These are phyloP conservation scores for Rhingia campestris DNA, from an alignment of 2,888 invertebrate genomes.

Conservation along the genomic window DNA sequence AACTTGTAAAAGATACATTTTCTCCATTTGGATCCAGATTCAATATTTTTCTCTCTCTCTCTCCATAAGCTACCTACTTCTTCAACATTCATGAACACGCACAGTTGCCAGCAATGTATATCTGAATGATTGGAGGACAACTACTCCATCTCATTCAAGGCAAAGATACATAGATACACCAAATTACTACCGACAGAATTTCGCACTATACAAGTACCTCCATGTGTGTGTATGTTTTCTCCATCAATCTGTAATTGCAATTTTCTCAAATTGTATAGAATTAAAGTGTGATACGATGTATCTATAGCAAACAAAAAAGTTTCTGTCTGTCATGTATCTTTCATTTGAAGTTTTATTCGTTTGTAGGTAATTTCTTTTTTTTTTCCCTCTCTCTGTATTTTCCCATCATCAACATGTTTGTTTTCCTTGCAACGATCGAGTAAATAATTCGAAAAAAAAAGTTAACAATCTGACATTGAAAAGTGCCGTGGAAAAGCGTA, in stretches of 20 bases:
- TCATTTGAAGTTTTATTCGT: constrained; percentile 27
- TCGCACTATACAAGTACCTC: constrained; percentile 5
- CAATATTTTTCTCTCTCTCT: background rate
- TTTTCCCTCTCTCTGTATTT: constrained; percentile 27
- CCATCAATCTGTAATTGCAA: constrained; percentile 65
- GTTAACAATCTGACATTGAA: constrained; percentile 74
- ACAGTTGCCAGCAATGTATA: constrained; percentile 30
- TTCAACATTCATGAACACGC: constrained; percentile 41
- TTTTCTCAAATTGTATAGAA: constrained; percentile 72
- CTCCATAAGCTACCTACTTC: constrained; percentile 29
- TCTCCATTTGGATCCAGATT: background rate
- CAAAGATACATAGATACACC: constrained; percentile 35
- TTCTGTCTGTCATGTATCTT: constrained; percentile 54
- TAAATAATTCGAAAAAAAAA: constrained; percentile 20
- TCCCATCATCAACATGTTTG: constrained; percentile 58
- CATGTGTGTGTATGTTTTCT: constrained; percentile 19
- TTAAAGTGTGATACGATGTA: constrained; percentile 40
- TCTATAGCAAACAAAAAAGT: constrained; percentile 15
- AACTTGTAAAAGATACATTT: background rate
- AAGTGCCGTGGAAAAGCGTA: constrained; percentile 73
- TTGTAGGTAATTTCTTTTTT: too few species aligned
- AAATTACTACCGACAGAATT: constrained; percentile 7
- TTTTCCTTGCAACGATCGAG: constrained; percentile 49
- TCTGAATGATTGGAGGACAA: constrained; percentile 52
- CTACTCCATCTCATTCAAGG: constrained; percentile 61